Evolutionary conservation across 2,888 invertebrate genomes (phyloP), one percentile per base, ranked within the genome.

Genomic region (Nesidiocoris tenuis): DNA sequence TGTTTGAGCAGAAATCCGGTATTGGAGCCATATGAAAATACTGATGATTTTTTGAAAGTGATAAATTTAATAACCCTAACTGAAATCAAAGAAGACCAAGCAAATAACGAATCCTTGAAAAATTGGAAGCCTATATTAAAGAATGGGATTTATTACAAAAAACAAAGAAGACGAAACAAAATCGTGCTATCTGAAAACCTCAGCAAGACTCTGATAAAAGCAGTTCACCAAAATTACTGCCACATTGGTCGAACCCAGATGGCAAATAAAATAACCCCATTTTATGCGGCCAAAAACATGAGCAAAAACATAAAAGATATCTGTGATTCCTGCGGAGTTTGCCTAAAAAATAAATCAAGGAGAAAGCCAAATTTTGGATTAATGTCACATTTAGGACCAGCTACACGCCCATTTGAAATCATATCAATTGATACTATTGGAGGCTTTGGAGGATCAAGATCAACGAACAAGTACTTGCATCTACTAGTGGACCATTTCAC

Each of bases 391-490:
- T 57, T 81, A 19, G 81, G 81, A 7, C 81, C 81, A 12, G 81
- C 82, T 3, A 75, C 71, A 56, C 57, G 80, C 23, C 81, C 81
- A 5, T 80, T 80, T 75, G 80, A 82, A 78, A 81, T 82, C 74
- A 70, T 81, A 1, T 82, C n/a, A n/a, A n/a, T n/a, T 5, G 81
- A 82, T 67, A 82, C 81, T 2, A 81, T 82, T 21, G 81, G 81
- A 23, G 81, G 81, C 7, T 79, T 82, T 76, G 80, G 80, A 19
- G 80, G 80, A 2, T 71, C 77, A 22, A 70, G 79, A 57, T 80
- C 80, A 5, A 79, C 81, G 77, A 82, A 82, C 79, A 81, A 66
- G 79, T 82, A 81, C 63, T 22, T 82, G 22, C 82, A 82, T 76
- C 63, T 81, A 39, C 21, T 79, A 19, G 78, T 79, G 21, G n/a